Conservation (phyloP, 2,113 vertebrate species). For the Pedetes capensis region DNA sequence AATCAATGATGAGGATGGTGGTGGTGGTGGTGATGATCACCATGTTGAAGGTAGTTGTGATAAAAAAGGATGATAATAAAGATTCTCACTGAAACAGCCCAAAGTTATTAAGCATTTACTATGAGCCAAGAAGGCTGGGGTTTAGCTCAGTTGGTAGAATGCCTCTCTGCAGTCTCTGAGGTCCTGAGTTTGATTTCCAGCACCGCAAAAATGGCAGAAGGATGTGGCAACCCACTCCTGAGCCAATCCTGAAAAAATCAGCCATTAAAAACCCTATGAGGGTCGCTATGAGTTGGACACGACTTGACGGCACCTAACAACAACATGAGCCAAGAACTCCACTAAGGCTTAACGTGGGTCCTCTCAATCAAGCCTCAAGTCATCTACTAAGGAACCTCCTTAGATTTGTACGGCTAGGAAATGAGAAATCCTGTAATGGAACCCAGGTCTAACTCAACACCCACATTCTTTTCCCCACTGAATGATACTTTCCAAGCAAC, state of each 20-base stretch:
- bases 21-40: not conserved
- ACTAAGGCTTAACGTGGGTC: not conserved
- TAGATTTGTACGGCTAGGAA: not conserved
- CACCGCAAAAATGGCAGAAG: no score
- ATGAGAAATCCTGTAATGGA: not conserved
- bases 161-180: no score
- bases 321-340: not conserved
- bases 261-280: no score
- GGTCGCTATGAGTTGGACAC: no score
- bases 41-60: not conserved
- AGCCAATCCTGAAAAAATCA: no score
- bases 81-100: not conserved
- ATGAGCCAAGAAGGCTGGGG: not conserved
- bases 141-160: no score
- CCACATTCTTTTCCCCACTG: not conserved
- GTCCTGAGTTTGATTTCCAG: no score
- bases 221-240: no score
- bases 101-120: not conserved
- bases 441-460: not conserved
- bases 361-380: not conserved
- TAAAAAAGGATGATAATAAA: not conserved
- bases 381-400: not conserved
- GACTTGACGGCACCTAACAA: no score
- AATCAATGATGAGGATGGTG: not conserved
- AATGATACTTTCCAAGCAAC: not conserved